phyloP scores from a whole-genome alignment of 2,113 vertebrate genomes.

The Chlorodrepanis virens region DNA sequence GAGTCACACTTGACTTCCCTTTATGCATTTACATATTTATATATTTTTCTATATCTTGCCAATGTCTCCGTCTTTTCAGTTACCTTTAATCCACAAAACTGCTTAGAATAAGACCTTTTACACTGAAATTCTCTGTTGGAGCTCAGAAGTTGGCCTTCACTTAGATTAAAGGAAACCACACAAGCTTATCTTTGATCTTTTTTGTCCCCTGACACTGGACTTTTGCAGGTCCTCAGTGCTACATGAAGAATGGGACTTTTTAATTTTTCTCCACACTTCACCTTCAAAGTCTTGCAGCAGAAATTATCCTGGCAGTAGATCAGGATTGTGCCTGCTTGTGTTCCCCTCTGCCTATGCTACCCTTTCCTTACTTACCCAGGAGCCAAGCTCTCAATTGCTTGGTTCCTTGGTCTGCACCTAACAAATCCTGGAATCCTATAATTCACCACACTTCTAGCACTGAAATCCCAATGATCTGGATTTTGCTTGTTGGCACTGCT shows the following conservation, averaged over 20 bases:
- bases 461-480: not conserved
- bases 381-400: not conserved
- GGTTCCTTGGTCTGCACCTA: not conserved
- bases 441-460: not conserved
- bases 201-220: not conserved
- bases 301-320: not conserved
- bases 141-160: not conserved
- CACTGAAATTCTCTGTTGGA: not conserved
- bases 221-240: not conserved
- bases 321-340: not conserved
- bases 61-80: conserved; percentile 34
- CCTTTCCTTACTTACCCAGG: not conserved
- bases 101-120: conserved; percentile 6
- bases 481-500: not conserved
- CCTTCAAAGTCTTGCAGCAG: not conserved
- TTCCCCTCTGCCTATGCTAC: not conserved
- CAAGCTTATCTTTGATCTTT: not conserved
- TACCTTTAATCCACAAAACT: conserved; percentile 23
- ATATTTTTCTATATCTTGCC: conserved; percentile 56
- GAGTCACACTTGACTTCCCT: conserved; percentile 74
- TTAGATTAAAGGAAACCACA: not conserved
- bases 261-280: not conserved
- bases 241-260: not conserved
- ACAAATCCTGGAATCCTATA: not conserved
- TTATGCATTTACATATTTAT: conserved; percentile 69